These are phyloP conservation scores for Ryuthela nishihirai DNA, from an alignment of 2,888 invertebrate species.

Conservation along the genomic window DNA sequence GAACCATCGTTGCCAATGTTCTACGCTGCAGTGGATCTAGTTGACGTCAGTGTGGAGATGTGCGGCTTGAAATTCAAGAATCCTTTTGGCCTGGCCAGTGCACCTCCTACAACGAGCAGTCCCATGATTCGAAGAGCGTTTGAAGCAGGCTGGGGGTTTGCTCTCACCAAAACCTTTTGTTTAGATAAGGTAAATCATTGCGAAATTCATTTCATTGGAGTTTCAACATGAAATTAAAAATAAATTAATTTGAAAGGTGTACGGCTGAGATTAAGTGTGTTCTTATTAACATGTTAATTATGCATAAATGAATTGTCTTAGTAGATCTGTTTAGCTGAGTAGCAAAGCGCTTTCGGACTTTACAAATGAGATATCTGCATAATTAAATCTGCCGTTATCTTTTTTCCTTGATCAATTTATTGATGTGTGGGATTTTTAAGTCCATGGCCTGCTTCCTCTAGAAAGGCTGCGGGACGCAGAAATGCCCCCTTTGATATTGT, in stretches of 20 bases:
- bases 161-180: conserved; percentile 94
- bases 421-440: no score
- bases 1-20: conserved; percentile 82
- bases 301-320: no score
- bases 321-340: no score
- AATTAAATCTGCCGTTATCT: no score
- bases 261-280: no score
- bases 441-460: no score
- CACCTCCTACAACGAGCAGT: conserved; percentile 89
- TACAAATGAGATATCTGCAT: no score
- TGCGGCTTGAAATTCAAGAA: conserved; percentile 93
- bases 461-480: no score
- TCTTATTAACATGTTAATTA: no score
- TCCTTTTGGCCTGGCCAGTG: conserved; percentile 95
- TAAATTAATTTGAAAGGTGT: background rate
- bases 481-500: no score
- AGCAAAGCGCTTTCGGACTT: no score
- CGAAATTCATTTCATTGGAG: background rate
- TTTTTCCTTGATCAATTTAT: no score
- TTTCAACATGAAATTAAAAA: background rate
- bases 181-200: conserved; percentile 75
- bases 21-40: conserved; percentile 85
- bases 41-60: conserved; percentile 87
- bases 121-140: conserved; percentile 95
- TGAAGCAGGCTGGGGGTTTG: conserved; percentile 95